Percentiles rank a stretch among this genome's conserved stretches.
Conservation (phyloP, 2,797 vertebrate species). For the Neomorphus geoffroyi region DNA sequence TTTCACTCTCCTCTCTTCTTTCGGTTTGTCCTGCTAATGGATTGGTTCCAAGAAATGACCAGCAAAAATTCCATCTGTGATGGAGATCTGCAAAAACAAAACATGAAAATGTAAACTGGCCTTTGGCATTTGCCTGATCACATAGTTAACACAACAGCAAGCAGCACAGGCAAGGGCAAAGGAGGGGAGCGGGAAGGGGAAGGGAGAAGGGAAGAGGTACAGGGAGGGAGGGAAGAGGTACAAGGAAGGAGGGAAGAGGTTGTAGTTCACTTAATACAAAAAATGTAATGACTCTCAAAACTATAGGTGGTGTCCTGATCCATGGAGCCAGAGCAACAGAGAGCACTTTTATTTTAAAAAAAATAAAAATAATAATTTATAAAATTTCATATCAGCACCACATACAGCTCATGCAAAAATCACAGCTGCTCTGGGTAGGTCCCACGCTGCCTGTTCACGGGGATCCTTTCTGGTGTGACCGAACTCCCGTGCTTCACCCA, state of each 20-base stretch:
- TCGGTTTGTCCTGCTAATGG: slow-evolving; percentile 45
- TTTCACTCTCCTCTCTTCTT: slow-evolving; percentile 66
- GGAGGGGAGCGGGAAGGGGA: not conserved
- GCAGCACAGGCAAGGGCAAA: slow-evolving; percentile 32
- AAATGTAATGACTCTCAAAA: slow-evolving; percentile 43
- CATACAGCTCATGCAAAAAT: not conserved
- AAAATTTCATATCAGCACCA: slow-evolving; percentile 15
- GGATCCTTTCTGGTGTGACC: slow-evolving; percentile 6
- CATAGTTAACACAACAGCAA: not conserved
- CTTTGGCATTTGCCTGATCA: slow-evolving; percentile 40
- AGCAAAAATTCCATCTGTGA: slow-evolving; percentile 82
- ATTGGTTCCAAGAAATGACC: slow-evolving; percentile 75
- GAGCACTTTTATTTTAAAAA: slow-evolving; percentile 70
- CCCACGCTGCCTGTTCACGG: not conserved
- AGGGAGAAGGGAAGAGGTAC: not conserved
- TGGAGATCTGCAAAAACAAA: slow-evolving; percentile 75
- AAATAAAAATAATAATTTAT: not conserved
- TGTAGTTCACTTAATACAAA: not conserved
- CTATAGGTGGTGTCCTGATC: slow-evolving; percentile 56
- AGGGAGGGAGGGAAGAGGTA: not conserved
- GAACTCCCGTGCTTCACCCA: not conserved
- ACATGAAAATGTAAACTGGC: slow-evolving; percentile 15
- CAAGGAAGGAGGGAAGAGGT: not conserved
- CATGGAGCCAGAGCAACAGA: slow-evolving; percentile 14
- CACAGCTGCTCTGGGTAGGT: not conserved